These are phyloP conservation scores for Pogoniulus pusillus DNA, from an alignment of 2,797 vertebrate species.

Conservation along the genomic window DNA sequence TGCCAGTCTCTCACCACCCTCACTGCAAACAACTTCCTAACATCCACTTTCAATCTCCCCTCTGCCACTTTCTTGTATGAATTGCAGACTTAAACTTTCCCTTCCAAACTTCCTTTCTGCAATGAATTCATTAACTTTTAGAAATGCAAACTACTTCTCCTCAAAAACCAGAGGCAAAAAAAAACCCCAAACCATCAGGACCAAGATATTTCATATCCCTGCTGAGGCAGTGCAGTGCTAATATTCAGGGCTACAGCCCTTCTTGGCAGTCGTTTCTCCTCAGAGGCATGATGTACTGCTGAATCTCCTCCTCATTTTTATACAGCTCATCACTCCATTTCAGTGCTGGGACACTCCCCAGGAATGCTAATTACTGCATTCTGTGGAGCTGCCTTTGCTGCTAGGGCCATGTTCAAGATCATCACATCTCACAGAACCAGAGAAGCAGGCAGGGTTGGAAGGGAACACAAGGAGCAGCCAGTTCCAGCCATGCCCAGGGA, in stretches of 20 bases:
- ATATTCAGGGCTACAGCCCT: not conserved
- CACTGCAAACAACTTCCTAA: no score
- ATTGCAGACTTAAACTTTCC: not conserved
- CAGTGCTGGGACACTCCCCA: not conserved
- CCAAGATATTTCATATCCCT: not conserved
- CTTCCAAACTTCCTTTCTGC: not conserved
- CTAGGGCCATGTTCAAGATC: not conserved
- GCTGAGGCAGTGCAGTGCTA: not conserved
- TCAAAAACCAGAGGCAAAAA: not conserved
- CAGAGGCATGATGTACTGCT: not conserved
- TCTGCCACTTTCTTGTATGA: not conserved
- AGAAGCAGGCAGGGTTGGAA: no score
- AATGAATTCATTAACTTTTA: conserved; percentile 5
- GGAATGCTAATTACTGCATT: conserved; percentile 1
- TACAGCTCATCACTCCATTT: not conserved
- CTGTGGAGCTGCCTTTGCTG: not conserved
- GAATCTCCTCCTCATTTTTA: not conserved
- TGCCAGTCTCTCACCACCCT: no score
- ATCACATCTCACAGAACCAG: not conserved
- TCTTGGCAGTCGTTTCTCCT: not conserved
- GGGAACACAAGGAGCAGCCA: no score
- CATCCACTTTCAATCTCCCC: no score
- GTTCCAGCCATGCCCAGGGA: no score
- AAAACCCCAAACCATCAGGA: not conserved
- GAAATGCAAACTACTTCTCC: not conserved